These are phyloP conservation scores for Mystacornis crossleyi DNA, from an alignment of 2,113 vertebrate species.

Conservation along the genomic window DNA sequence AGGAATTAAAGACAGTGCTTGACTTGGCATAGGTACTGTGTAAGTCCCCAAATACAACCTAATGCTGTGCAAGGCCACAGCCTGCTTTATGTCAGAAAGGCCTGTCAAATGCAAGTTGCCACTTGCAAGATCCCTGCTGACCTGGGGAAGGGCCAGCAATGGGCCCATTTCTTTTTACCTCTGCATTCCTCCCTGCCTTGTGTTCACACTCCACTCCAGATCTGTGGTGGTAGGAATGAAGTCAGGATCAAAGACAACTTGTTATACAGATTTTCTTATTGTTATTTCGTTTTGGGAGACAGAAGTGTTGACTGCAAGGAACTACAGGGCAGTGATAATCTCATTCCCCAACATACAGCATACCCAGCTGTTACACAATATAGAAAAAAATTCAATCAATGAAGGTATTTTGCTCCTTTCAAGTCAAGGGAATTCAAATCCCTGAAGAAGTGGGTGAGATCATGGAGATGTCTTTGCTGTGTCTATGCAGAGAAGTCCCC, in stretches of 20 bases:
- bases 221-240: background rate
- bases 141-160: background rate
- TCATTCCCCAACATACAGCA: fast-evolving
- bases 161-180: background rate
- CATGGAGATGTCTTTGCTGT: background rate
- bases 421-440: background rate
- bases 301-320: background rate
- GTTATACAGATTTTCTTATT: background rate
- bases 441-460: background rate
- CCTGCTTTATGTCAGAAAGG: background rate
- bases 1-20: background rate
- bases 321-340: background rate
- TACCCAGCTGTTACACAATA: background rate
- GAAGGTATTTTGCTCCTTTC: background rate
- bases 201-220: background rate
- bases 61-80: background rate
- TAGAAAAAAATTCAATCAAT: background rate
- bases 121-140: background rate
- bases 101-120: background rate
- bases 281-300: background rate
- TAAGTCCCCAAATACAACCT: background rate
- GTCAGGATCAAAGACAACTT: background rate
- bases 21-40: background rate
- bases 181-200: background rate
- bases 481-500: background rate